These are phyloP conservation scores for Bathynomus jamesi DNA, from an alignment of 1,140 invertebrate genomes.

Conservation along the genomic window DNA sequence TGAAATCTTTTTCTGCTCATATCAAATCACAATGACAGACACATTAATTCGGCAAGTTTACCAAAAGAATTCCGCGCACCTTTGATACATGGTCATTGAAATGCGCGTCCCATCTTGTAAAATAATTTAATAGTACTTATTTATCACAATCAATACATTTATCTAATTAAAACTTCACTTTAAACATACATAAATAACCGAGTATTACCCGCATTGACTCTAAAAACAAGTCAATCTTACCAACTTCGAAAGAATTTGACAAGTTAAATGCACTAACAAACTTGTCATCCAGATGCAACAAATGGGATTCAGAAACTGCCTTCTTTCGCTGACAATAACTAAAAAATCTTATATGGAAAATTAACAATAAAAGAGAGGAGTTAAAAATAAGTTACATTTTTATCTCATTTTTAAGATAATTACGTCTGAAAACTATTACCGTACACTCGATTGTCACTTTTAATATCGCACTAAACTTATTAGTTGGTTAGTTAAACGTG, in stretches of 20 bases:
- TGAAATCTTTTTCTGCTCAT: no score
- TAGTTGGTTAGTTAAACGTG: no score
- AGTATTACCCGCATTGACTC: background rate
- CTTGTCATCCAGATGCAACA: background rate
- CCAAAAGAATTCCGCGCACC: no score
- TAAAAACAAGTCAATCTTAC: background rate
- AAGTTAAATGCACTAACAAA: background rate
- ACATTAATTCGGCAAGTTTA: no score
- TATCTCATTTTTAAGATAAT: no score
- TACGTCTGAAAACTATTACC: no score
- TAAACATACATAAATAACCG: background rate
- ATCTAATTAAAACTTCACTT: background rate
- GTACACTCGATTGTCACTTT: no score
- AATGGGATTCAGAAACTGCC: no score
- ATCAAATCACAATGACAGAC: no score
- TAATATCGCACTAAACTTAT: no score
- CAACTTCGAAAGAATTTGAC: background rate
- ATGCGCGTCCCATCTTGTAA: no score
- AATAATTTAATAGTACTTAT: slow-evolving; percentile 1
- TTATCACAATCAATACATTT: background rate
- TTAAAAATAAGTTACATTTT: background rate
- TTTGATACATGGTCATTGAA: no score
- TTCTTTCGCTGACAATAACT: background rate
- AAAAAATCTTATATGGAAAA: background rate
- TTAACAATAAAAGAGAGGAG: background rate